A percentile compares a stretch with the other conserved stretches of the same genome.
Evolutionary conservation across 2,113 vertebrate genomes (phyloP).

Genomic region (Lamprologus callipterus): DNA sequence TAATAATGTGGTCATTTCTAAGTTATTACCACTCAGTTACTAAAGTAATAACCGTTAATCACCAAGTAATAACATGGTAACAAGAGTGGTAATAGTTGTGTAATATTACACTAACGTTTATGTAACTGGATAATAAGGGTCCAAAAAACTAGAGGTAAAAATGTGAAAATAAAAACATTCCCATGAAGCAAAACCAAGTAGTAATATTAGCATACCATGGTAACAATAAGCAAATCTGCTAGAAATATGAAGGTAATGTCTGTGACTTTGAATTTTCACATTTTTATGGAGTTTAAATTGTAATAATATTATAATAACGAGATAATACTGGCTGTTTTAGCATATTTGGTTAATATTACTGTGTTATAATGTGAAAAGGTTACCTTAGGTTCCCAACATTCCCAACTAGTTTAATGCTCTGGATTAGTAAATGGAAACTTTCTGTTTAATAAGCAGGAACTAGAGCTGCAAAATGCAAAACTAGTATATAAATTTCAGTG

Average conservation of each 20-base stretch:
- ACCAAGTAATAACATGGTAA: neutral
- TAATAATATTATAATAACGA: neutral
- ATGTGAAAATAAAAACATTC: neutral
- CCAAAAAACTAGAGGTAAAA: neutral
- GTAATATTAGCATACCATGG: neutral
- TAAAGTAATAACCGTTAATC: neutral
- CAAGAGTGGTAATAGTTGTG: neutral
- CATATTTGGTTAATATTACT: neutral
- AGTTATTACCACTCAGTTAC: neutral
- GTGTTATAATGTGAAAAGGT: rapidly evolving
- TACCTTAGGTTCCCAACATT: neutral
- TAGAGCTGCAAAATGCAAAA: neutral
- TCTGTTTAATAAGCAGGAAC: neutral
- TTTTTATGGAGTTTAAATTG: neutral
- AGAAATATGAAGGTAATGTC: neutral
- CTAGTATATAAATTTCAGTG: neutral
- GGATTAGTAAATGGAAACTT: neutral
- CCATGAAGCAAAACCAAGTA: neutral
- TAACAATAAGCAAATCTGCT: neutral
- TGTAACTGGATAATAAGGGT: neutral
- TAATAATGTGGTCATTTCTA: neutral
- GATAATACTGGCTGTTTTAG: neutral
- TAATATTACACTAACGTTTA: neutral
- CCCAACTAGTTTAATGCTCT: neutral
- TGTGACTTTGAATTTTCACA: neutral